Base-by-base conservation (phyloP, 2,113 vertebrate genomes). In the Apteryx owenii region DNA sequence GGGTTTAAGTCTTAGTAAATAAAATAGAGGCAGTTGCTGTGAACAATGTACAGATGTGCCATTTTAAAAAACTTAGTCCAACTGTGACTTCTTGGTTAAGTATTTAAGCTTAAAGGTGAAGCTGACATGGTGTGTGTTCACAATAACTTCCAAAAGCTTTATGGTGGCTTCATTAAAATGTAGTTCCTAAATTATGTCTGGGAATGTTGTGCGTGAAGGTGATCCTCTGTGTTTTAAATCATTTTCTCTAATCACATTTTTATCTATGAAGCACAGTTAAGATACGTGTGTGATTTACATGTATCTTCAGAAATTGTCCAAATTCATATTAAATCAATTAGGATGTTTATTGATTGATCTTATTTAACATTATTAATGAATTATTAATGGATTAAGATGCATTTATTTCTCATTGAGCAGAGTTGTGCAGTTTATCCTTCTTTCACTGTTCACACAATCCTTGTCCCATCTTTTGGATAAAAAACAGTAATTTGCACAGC, bases 221-320 rank as follows among this genome's bases (percentile, higher is more conserved):
- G 50, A 8, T 58, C 18, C 10, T 61, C 33, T 72, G 21, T 46
- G 22, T n/a, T 90, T 80, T 80, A 82, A 56, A 46, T 61, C 0
- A 3, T 38, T 86, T 88, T 40, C 22, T 40, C 9, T 72, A 25
- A 9, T 25, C 70, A 15, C 0, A 0, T 18, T 36, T 54, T 78
- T 68, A 7, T 21, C 13, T 44, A 23, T 85, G 38, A 87, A 95
- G 31, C 10, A 29, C 31, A 8, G 10, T 31, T 75, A 20, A 76
- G 75, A 42, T 20, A 6, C 1, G 0, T 3, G 0, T 36, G 40
- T 51, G 50, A 28, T 26, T 72, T 62, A 8, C 7, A 1, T 8
- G 5, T 5, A 2, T 53, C 7, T 72, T 72, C 48, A 77, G 13
- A 40, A 1, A 0, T 12, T 79, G 44, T 9, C 16, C 75, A 58